These are phyloP conservation scores for Neocloeon triangulifer DNA, from an alignment of 1,140 invertebrate genomes.

Conservation along the genomic window DNA sequence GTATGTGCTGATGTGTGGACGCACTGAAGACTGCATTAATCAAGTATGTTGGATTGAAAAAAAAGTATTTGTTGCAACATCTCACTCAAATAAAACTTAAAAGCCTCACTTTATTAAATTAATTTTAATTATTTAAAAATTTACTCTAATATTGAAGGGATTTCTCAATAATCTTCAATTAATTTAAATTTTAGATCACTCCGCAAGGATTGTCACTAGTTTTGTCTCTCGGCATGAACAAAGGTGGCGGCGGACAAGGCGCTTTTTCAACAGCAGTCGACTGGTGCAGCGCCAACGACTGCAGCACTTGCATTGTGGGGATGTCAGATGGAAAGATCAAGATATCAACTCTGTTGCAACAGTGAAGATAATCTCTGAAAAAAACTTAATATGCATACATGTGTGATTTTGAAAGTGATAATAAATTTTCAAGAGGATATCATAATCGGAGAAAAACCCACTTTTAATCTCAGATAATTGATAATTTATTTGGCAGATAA, in stretches of 20 bases:
- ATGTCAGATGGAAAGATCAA: slow-evolving; percentile 31
- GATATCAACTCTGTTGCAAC: slow-evolving; percentile 29
- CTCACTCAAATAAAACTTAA: not conserved
- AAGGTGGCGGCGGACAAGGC: slow-evolving; percentile 23
- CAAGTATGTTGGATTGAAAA: slow-evolving; percentile 19
- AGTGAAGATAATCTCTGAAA: too few relatives aligned
- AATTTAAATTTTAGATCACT: slow-evolving; percentile 7
- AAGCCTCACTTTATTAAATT: too few relatives aligned
- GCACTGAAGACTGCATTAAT: slow-evolving; percentile 30
- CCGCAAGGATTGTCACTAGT: slow-evolving; percentile 4
- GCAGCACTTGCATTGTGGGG: slow-evolving; percentile 34
- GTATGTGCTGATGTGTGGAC: slow-evolving; percentile 32
- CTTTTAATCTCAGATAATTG: too few relatives aligned
- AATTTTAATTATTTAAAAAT: too few relatives aligned
- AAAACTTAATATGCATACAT: too few relatives aligned
- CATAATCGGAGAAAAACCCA: too few relatives aligned
- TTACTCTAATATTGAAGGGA: too few relatives aligned
- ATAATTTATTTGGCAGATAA: too few relatives aligned
- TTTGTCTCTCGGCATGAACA: slow-evolving; percentile 1
- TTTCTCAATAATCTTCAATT: too few relatives aligned
- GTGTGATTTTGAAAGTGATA: too few relatives aligned
- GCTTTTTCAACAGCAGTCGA: slow-evolving; percentile 30
- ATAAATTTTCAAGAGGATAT: too few relatives aligned
- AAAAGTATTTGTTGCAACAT: slow-evolving; percentile 1
- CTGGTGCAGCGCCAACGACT: slow-evolving; percentile 37